Evolutionary conservation across 2,797 vertebrate genomes (phyloP).

Genomic region (Cyprinodon diabolis): DNA sequence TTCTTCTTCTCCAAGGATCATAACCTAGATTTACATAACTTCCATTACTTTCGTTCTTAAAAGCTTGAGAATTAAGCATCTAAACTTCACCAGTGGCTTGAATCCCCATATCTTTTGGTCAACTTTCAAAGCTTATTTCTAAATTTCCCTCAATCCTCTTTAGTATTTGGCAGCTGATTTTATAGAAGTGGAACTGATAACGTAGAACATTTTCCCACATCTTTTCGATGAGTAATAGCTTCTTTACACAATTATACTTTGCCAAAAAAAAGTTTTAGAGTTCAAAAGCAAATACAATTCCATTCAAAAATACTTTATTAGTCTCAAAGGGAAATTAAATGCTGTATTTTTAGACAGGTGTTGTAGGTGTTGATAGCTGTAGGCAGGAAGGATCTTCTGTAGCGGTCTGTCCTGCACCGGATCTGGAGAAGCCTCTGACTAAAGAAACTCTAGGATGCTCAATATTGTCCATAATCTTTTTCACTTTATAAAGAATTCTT

Average conservation of each 20-base stretch:
- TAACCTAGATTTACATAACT: slow-evolving; percentile 73
- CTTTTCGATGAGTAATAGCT: slow-evolving; percentile 18
- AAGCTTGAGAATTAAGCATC: slow-evolving; percentile 71
- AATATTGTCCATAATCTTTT: too few species aligned
- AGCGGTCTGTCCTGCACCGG: too few species aligned
- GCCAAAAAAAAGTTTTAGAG: not conserved
- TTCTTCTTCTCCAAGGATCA: slow-evolving; percentile 54
- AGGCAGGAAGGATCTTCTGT: too few species aligned
- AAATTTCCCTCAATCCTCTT: slow-evolving; percentile 53
- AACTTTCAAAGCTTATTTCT: slow-evolving; percentile 68
- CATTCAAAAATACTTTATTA: too few species aligned
- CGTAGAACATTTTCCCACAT: slow-evolving; percentile 9
- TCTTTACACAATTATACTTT: not conserved
- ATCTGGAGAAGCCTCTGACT: too few species aligned
- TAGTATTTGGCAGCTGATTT: slow-evolving; percentile 30
- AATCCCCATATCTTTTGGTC: slow-evolving; percentile 55
- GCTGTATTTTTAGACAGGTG: too few species aligned
- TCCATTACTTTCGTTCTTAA: slow-evolving; percentile 64
- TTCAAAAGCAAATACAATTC: not conserved
- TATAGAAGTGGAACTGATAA: slow-evolving; percentile 33
- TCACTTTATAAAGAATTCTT: too few species aligned
- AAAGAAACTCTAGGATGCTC: too few species aligned
- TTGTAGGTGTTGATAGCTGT: too few species aligned
- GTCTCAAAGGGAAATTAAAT: too few species aligned
- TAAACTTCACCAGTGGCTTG: slow-evolving; percentile 69